A percentile compares a stretch with the other conserved stretches of the same genome.
Evolutionary conservation across 1,140 invertebrate species (phyloP).

Genomic region (Cherax quadricarinatus): DNA sequence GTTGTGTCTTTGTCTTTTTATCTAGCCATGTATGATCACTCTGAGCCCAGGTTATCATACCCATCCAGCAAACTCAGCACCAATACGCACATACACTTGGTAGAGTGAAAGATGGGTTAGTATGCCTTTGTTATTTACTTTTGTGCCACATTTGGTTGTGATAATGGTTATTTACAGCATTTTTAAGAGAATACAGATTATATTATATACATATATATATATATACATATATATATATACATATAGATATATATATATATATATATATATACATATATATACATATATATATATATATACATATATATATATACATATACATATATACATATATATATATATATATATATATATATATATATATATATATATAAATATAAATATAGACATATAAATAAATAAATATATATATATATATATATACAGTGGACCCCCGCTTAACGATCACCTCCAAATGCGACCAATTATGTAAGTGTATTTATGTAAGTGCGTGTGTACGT

Average conservation of each 20-base stretch:
- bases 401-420: no score
- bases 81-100: slow-evolving; percentile 40
- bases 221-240: background rate
- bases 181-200: background rate
- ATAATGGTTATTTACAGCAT: background rate
- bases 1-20: slow-evolving; percentile 57
- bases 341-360: slow-evolving; percentile 6
- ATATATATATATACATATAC: no score
- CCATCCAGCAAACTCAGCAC: slow-evolving; percentile 35
- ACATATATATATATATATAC: no score
- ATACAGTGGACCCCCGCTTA: no score
- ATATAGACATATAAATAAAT: no score
- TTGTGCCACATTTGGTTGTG: slow-evolving; percentile 22
- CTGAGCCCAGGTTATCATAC: slow-evolving; percentile 57
- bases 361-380: background rate
- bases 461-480: no score
- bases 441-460: no score
- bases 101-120: slow-evolving; percentile 51
- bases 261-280: slow-evolving; percentile 11
- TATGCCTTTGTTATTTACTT: slow-evolving; percentile 44
- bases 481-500: no score
- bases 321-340: slow-evolving; percentile 17
- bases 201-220: slow-evolving; percentile 1
- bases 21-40: slow-evolving; percentile 64
- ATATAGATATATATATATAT: slow-evolving; percentile 23